A percentile compares a stretch with the other conserved stretches of the same genome.
Conservation (phyloP, 1,140 invertebrate genomes). For the Zaprionus vittiger region DNA sequence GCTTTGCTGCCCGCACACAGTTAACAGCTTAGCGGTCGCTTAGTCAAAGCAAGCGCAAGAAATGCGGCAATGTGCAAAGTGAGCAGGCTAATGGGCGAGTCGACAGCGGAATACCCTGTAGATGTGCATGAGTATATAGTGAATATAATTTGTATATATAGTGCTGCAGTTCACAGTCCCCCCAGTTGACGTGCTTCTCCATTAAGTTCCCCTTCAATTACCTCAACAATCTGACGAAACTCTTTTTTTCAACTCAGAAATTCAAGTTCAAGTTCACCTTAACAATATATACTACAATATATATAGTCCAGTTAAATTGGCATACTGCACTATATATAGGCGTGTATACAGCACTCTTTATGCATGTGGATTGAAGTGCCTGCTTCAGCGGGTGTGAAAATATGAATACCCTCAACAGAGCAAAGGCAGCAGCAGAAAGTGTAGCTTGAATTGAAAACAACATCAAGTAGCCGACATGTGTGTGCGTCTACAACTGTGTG, state of each 20-base stretch:
- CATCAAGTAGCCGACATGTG: slow-evolving; percentile 70
- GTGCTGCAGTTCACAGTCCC: no score
- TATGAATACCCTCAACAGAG: not conserved
- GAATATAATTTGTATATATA: no score
- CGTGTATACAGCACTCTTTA: not conserved
- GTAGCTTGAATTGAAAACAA: slow-evolving; percentile 52
- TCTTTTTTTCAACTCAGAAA: no score
- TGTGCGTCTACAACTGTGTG: slow-evolving; percentile 10
- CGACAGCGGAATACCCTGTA: not conserved
- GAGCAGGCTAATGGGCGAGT: not conserved
- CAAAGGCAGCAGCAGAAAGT: slow-evolving; percentile 31
- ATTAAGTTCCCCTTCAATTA: no score
- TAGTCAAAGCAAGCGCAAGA: slow-evolving; percentile 30
- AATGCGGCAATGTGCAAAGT: slow-evolving; percentile 1
- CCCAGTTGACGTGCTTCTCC: no score
- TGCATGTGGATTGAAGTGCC: not conserved
- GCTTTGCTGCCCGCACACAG: not conserved
- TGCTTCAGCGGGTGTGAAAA: not conserved
- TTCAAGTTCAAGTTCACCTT: no score
- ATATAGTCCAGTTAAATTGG: no score
- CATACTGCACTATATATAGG: no score
- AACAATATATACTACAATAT: no score
- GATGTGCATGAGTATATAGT: no score
- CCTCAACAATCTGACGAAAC: no score
- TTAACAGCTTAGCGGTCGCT: slow-evolving; percentile 53